Evolutionary conservation across 2,797 vertebrate species (phyloP), one percentile per base, ranked within the genome.

Genomic region (Pseudochaenichthys georgianus): DNA sequence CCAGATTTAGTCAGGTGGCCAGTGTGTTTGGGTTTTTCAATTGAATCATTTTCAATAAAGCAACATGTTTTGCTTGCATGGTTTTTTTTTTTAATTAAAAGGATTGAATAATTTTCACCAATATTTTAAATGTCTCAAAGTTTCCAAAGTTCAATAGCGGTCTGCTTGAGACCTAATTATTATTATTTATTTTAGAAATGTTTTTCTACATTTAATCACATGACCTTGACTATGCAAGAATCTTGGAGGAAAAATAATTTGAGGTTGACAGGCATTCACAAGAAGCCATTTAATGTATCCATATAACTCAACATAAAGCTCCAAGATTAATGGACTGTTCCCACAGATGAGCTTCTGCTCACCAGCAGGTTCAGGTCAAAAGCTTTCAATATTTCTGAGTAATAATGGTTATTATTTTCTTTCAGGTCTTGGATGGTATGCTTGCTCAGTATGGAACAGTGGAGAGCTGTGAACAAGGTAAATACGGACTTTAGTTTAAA

Each of bases 391-490:
- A 59, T 60, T 28, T 28, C 28, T 13, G 9, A n/a, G 47, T 76
- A 74, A 80, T 84, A 34, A n/a, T 75, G 34, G 7, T 12, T 69
- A 64, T 73, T 60, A 41, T 73, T 57, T 19, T 62, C 45, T 75
- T 67, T 34, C 79, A 99, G 98, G 98, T 99, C 73, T 93, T 99
- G 95, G 98, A 99, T 76, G 94, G 98, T 87, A 96, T 99, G 92
- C 95, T 99, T 88, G 98, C 96, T 83, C 97, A 99, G 86, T 99
- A 99, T 90, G 98, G 98, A 91, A 93, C 96, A 80, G 98, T 99
- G 92, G 98, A 99, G 91, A 98, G 94, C 95, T 99, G 98, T 96
- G 98, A 99, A 95, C 98, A 99, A 99, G 98, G 98, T 99, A 90
- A 83, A 77, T 28, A 48, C 15, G 5, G 2, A 42, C 31, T 3